phyloP scores from a whole-genome alignment of 2,888 invertebrate genomes.

The Sympetrum striolatum region DNA sequence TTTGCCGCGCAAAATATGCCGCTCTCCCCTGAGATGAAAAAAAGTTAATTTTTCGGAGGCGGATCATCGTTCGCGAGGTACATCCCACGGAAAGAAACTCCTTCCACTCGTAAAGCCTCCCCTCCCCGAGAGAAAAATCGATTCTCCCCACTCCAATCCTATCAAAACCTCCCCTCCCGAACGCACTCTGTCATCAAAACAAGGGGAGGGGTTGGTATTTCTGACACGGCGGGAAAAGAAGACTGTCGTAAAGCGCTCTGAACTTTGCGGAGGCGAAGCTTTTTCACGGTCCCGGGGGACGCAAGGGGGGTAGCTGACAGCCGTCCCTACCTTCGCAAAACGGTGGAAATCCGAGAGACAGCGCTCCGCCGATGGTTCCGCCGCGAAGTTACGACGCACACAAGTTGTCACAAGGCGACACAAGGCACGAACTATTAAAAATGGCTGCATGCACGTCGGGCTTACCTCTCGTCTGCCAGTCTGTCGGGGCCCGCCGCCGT shows the following conservation, averaged over 20 bases:
- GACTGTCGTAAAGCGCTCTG: conserved; percentile 3
- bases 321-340: conserved; percentile 7
- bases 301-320: not conserved
- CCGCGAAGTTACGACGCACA: not conserved
- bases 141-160: not conserved
- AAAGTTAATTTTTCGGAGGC: not conserved
- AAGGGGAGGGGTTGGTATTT: conserved; percentile 21
- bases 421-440: conserved; percentile 34
- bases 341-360: not conserved
- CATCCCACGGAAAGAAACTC: not conserved
- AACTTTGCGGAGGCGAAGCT: not conserved
- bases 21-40: not conserved
- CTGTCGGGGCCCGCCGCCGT: not conserved
- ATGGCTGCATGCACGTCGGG: conserved; percentile 28
- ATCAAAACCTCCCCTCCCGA: not conserved
- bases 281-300: not conserved
- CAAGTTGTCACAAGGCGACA: conserved; percentile 33
- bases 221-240: conserved; percentile 38
- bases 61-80: not conserved
- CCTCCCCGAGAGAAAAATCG: not conserved
- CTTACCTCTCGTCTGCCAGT: conserved; percentile 13
- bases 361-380: not conserved
- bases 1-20: not conserved
- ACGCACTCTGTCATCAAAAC: not conserved
- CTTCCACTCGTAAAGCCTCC: not conserved